Evolutionary conservation across 1,140 invertebrate genomes (phyloP).

Genomic region (Tyrophagus putrescentiae): DNA sequence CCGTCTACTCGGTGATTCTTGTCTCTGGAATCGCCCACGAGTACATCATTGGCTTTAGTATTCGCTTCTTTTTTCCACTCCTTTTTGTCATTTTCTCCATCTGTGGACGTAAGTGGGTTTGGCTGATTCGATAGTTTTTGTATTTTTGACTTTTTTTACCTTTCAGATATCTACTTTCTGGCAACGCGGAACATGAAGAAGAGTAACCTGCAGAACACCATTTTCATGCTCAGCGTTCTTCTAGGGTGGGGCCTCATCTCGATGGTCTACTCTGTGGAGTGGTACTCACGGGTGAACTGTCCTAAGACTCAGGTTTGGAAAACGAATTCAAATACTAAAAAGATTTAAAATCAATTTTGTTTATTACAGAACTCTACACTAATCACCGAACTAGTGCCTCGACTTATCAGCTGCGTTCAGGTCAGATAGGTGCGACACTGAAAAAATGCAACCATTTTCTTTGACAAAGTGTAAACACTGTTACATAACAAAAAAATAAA

Average conservation of each 20-base stretch:
- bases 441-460: no score
- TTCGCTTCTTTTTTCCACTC: conserved; percentile 39
- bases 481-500: no score
- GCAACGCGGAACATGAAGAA: conserved; percentile 33
- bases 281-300: conserved; percentile 64
- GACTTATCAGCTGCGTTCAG: no score
- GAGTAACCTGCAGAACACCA: conserved; percentile 48
- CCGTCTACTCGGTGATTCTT: conserved; percentile 34
- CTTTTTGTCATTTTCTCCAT: conserved; percentile 37
- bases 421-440: no score
- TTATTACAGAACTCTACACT: no score
- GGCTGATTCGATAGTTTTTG: not conserved
- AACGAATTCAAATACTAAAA: no score
- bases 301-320: no score
- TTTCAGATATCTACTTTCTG: conserved; percentile 42
- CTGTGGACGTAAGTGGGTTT: conserved; percentile 34
- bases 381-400: no score
- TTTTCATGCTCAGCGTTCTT: conserved; percentile 63
- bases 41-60: conserved; percentile 35
- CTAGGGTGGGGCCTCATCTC: conserved; percentile 57
- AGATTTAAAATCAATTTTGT: no score
- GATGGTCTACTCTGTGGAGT: conserved; percentile 66
- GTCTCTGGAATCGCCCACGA: conserved; percentile 39
- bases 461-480: no score
- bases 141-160: conserved; percentile 28